phyloP scores from a whole-genome alignment of 2,888 invertebrate species.

The Limenitis camilla region DNA sequence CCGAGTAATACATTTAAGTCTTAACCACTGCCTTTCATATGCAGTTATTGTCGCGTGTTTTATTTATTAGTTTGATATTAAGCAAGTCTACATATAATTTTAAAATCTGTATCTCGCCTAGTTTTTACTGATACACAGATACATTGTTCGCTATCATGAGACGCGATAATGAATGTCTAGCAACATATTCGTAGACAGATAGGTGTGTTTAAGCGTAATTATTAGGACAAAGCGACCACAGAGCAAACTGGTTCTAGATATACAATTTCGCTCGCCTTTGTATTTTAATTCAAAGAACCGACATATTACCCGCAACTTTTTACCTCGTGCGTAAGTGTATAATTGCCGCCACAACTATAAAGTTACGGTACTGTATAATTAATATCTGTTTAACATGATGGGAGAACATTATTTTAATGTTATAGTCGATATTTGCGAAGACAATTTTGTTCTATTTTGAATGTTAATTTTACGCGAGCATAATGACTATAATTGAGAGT shows the following conservation, averaged over 20 bases:
- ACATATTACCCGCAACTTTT: conserved; percentile 1
- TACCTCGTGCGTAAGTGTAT: conserved; percentile 3
- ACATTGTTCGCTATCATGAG: background rate
- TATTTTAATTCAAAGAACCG: conserved; percentile 9
- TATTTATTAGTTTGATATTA: no score
- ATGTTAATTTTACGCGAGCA: background rate
- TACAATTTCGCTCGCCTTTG: conserved; percentile 5
- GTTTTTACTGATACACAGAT: background rate
- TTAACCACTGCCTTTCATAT: no score
- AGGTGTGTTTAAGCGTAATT: conserved; percentile 17
- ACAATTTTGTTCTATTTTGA: conserved; percentile 2
- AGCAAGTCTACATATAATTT: no score
- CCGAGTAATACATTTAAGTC: no score
- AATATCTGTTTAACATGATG: conserved; percentile 20
- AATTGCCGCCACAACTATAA: conserved; percentile 10
- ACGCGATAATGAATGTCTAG: conserved; percentile 6
- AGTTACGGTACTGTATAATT: conserved; percentile 13
- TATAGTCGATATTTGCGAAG: conserved; percentile 14
- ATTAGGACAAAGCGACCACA: conserved; percentile 20
- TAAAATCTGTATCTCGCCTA: background rate
- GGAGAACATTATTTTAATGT: conserved; percentile 17
- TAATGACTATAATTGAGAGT: conserved; percentile 19
- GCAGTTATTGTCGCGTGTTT: no score
- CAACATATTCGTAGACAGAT: conserved; percentile 9
- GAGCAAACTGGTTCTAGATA: conserved; percentile 15